Evolutionary conservation across 2,113 vertebrate genomes (phyloP), one percentile per base, ranked within the genome.

Genomic region (Tragulus kanchil): DNA sequence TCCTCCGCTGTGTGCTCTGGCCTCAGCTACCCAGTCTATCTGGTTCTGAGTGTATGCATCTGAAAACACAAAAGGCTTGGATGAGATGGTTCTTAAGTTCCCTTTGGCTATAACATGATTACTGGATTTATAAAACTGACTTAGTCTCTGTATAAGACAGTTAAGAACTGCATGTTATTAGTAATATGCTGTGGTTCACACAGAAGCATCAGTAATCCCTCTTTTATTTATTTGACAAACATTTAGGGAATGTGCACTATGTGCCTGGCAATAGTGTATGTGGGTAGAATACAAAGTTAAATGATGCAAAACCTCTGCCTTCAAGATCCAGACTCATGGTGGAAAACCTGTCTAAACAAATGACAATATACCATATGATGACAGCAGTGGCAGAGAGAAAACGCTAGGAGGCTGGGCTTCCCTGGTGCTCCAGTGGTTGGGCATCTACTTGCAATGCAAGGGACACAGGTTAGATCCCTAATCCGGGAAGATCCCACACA

Each of bases 191-290:
- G 50, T 28, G 54, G 54, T 50, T 50, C 26, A 95, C 15, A 59
- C 2, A n/a, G 64, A 17, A 91, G 8, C 36, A 77, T 23, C 61
- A 90, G 54, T 58, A 54, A 84, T 45, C n/a, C 45, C 21, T 95
- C 36, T 14, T 31, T 96, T 78, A 86, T 84, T 82, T 73, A 86
- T 84, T 79, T 95, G 73, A 65, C 28, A 86, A 93, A 89, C 65
- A 92, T 73, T 86, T 26, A 69, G 19, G 42, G 61, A 84, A 75
- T 88, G 42, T 28, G 23, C 73, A 78, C 19, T 42, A 48, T 69
- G 56, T 75, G 25, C 45, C 85, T 89, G 78, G 71, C 28, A 52
- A n/a, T 16, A 28, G 50, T 16, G 69, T 48, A 58, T 52, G 36
- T 48, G 50, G 64, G n/a, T 10, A 86, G 59, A 92, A 75, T 45